Conservation (phyloP, 2,888 invertebrate genomes). For the Mesorhabditis spiculigera region DNA sequence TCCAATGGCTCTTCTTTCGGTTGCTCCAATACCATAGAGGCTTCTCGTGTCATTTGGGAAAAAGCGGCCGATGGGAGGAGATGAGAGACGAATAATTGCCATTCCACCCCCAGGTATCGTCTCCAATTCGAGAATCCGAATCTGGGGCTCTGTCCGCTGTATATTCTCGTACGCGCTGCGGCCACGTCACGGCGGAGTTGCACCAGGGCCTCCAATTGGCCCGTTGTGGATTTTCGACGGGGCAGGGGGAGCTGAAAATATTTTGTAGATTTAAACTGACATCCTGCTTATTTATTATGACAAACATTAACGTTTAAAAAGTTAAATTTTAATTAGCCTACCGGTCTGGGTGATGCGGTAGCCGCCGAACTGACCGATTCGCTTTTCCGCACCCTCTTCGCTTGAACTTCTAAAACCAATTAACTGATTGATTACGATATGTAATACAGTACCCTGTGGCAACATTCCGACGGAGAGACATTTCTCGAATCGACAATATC, state of each 20-base stretch:
- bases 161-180: background rate
- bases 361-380: background rate
- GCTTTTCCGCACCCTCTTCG: background rate
- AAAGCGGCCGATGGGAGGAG: background rate
- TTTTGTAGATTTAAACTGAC: background rate
- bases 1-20: no score
- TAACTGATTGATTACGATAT: background rate
- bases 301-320: background rate
- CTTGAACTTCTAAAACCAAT: slow-evolving; percentile 1
- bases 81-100: slow-evolving; percentile 4
- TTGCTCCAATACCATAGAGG: no score
- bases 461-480: slow-evolving; percentile 7
- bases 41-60: background rate
- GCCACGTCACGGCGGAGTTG: background rate
- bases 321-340: background rate
- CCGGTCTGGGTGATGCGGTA: background rate
- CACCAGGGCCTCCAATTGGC: background rate
- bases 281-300: background rate
- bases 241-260: background rate
- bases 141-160: background rate
- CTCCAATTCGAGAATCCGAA: background rate
- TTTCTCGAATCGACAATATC: slow-evolving; percentile 7
- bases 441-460: slow-evolving; percentile 1
- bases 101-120: background rate
- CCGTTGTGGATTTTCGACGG: background rate